Evolutionary conservation across 2,797 vertebrate genomes (phyloP), one percentile per base, ranked within the genome.

Genomic region (Micropoecilia bifurca): DNA sequence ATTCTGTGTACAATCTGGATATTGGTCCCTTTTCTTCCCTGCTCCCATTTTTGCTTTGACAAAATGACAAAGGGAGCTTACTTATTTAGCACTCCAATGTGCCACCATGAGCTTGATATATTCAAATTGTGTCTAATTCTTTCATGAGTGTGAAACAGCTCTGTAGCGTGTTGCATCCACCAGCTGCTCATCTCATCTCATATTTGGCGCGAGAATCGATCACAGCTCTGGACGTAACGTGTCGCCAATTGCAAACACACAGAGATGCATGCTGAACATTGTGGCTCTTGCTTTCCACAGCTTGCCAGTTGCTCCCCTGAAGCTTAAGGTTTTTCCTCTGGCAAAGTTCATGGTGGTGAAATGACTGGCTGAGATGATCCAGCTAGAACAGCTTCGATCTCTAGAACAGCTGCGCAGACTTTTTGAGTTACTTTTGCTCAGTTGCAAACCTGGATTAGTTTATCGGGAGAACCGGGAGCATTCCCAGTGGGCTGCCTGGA

Each of bases 111-210:
- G 45, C 68, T 41, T 74, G 83, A 79, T 81, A 57, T n/a, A 74
- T 87, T 83, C 20, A 78, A n/a, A 83, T 43, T 43, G 33, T 78
- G 66, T 78, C 57, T 71, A 61, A 84, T 83, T 89, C 71, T 84
- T 66, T 75, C 71, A 74, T 72, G 85, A 86, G 90, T 86, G 88
- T 87, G 84, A 92, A 90, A 80, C 20, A 36, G 63, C 76, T 82
- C 7, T 57, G 53, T 46, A 33, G 76, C 50, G 53, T 55, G 86
- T 84, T 79, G 84, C 77, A 46, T 68, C 83, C 80, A 82, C 89
- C 88, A 89, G 83, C 90, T 92, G 89, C 81, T 85, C 80, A 53
- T 86, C 80, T 76, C 83, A 1, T 25, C 72, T 75, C 73, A 66
- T 82, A 77, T 82, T 57, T 46, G 39, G 83, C 76, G 76, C 71